Evolutionary conservation across 2,888 invertebrate genomes (phyloP).

Genomic region (Erebia palarica): DNA sequence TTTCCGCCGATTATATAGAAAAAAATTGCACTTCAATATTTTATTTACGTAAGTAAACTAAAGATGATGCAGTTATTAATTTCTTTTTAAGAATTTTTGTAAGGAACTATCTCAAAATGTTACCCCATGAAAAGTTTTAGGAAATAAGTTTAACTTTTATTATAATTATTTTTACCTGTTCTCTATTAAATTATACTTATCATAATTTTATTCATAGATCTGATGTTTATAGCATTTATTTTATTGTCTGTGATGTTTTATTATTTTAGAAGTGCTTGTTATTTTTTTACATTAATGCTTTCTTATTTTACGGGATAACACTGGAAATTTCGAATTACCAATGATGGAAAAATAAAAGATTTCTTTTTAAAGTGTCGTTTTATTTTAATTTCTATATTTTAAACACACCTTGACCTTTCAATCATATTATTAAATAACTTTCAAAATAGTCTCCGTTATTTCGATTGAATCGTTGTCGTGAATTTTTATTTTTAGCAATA

Average conservation of each 20-base stretch:
- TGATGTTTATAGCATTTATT: slow-evolving; percentile 37
- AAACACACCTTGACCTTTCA: no score
- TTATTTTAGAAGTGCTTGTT: slow-evolving; percentile 11
- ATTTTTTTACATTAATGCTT: slow-evolving; percentile 18
- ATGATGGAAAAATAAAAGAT: slow-evolving; percentile 3
- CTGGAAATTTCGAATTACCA: slow-evolving; percentile 12
- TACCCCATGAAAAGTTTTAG: background rate
- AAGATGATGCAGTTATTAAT: no score
- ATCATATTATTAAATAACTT: no score
- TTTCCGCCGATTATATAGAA: no score
- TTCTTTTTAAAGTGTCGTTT: slow-evolving; percentile 10
- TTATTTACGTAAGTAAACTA: no score
- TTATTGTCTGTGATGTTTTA: slow-evolving; percentile 32
- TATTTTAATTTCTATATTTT: background rate
- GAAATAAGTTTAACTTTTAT: background rate
- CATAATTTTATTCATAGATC: slow-evolving; percentile 22
- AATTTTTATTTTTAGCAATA: no score
- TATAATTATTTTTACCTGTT: slow-evolving; percentile 6
- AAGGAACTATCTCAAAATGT: background rate
- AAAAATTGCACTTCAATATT: no score
- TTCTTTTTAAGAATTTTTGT: no score
- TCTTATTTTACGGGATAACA: slow-evolving; percentile 12
- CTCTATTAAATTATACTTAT: slow-evolving; percentile 5
- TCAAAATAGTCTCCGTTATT: no score
- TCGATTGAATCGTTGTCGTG: no score